These are phyloP conservation scores for Teleiodes luculella DNA, from an alignment of 2,888 invertebrate genomes.

Conservation along the genomic window DNA sequence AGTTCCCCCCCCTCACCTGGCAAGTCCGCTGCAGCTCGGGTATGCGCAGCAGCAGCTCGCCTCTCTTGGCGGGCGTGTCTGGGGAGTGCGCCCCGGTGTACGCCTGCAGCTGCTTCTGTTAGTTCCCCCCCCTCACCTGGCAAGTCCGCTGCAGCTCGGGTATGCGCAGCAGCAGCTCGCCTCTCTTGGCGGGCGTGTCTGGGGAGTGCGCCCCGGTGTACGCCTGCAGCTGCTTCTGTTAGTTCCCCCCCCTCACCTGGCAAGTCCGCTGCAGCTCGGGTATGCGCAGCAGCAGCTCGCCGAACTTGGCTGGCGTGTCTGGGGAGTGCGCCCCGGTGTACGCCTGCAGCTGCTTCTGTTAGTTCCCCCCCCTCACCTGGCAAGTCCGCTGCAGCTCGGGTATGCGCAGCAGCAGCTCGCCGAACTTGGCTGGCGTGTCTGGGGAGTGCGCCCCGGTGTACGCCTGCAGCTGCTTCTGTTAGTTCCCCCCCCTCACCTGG, in stretches of 20 bases:
- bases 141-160: constrained; percentile 97
- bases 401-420: constrained; percentile 93
- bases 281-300: constrained; percentile 93
- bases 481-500: too few species aligned
- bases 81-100: constrained; percentile 96
- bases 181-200: constrained; percentile 95
- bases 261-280: constrained; percentile 97
- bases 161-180: constrained; percentile 93
- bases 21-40: constrained; percentile 97
- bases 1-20: too few species aligned
- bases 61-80: constrained; percentile 95
- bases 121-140: too few species aligned
- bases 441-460: constrained; percentile 96
- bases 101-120: constrained; percentile 90
- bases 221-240: constrained; percentile 90
- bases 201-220: constrained; percentile 96
- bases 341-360: constrained; percentile 90
- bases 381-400: constrained; percentile 97
- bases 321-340: constrained; percentile 96
- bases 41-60: constrained; percentile 93
- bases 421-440: constrained; percentile 95
- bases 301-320: constrained; percentile 95
- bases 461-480: constrained; percentile 90
- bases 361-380: too few species aligned
- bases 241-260: too few species aligned